A percentile compares a stretch with the other conserved stretches of the same genome.
These are phyloP conservation scores for Nomada fucata DNA, from an alignment of 2,888 invertebrate species.

Conservation along the genomic window DNA sequence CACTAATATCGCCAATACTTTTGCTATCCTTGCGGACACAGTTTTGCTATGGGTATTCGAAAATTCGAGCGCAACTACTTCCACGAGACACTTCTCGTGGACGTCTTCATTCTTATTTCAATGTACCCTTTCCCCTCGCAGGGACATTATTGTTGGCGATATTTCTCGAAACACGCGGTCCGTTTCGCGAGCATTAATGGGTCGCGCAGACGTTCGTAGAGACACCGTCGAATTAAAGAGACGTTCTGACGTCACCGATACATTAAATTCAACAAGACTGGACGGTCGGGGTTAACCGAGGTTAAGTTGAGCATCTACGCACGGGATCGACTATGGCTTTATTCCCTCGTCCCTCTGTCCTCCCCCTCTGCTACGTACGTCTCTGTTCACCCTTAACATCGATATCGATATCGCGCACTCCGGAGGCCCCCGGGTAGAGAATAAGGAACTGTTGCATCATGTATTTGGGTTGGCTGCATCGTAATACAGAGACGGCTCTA, in stretches of 20 bases:
- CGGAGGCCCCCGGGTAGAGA: constrained; percentile 35
- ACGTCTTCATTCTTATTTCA: background rate
- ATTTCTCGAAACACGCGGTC: constrained; percentile 35
- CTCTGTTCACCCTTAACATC: constrained; percentile 25
- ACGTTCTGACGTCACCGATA: constrained; percentile 81
- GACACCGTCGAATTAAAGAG: constrained; percentile 68
- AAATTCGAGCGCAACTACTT: no score
- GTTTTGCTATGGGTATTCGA: no score
- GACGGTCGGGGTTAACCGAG: constrained; percentile 78
- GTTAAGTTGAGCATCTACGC: constrained; percentile 76
- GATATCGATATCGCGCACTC: constrained; percentile 47
- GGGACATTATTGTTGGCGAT: constrained; percentile 16
- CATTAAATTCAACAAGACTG: constrained; percentile 77
- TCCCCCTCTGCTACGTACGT: background rate
- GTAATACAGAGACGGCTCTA: constrained; percentile 43
- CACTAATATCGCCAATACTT: no score
- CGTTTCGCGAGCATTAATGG: constrained; percentile 49
- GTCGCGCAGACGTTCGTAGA: constrained; percentile 48
- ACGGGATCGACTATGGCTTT: constrained; percentile 54
- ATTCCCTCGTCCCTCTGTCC: background rate
- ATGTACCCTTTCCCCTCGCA: background rate
- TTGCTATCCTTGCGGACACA: no score
- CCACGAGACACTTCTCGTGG: no score
- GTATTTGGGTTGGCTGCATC: constrained; percentile 48
- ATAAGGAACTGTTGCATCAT: constrained; percentile 60